These are phyloP conservation scores for Cyanoderma ruficeps DNA, from an alignment of 2,113 vertebrate genomes.

Conservation along the genomic window DNA sequence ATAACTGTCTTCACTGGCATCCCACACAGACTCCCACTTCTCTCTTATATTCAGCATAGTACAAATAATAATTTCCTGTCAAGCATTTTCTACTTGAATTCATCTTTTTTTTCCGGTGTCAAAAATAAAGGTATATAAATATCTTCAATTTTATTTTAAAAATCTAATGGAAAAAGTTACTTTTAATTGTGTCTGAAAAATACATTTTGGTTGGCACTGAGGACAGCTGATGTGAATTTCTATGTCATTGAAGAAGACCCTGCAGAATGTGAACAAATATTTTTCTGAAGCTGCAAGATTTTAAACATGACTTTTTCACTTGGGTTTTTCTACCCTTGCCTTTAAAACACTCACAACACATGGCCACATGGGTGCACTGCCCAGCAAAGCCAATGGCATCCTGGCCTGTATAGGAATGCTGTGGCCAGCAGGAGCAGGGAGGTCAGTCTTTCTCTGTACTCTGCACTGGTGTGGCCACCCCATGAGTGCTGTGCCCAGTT, in stretches of 20 bases:
- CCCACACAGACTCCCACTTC: background rate
- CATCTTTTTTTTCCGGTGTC: background rate
- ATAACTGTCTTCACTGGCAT: background rate
- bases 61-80: slow-evolving; percentile 28
- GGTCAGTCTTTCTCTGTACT: background rate
- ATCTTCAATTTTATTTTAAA: background rate
- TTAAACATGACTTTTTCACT: background rate
- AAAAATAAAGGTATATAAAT: background rate
- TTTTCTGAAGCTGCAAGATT: background rate
- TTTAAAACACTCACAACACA: background rate
- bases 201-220: background rate
- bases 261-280: background rate
- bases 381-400: background rate
- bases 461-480: background rate
- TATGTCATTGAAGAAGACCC: background rate
- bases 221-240: background rate
- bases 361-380: fast-evolving
- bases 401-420: background rate
- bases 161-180: background rate
- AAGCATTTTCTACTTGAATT: background rate
- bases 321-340: background rate
- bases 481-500: too few species aligned
- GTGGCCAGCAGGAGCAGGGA: background rate
- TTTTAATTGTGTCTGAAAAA: background rate
- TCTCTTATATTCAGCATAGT: background rate